These are phyloP conservation scores for Drosophila parvula DNA, from an alignment of 1,140 invertebrate genomes.

Conservation along the genomic window DNA sequence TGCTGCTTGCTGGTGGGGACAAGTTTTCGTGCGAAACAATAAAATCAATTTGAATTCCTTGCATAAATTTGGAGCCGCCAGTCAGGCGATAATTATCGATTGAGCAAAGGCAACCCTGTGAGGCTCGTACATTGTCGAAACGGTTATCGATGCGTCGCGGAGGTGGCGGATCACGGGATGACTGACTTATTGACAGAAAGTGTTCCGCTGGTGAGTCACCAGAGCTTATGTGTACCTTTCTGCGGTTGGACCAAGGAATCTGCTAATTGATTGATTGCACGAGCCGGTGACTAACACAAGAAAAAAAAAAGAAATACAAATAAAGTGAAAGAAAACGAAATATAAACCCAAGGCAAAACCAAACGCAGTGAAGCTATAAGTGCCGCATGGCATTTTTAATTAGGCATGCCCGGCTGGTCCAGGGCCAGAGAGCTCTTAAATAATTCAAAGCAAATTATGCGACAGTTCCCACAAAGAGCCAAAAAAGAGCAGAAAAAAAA, in stretches of 20 bases:
- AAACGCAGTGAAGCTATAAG: constrained; percentile 32
- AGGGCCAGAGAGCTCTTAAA: constrained; percentile 58
- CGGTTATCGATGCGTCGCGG: constrained; percentile 55
- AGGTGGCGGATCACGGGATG: constrained; percentile 49
- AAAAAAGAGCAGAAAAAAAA: constrained; percentile 23
- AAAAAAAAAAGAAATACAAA: constrained; percentile 2
- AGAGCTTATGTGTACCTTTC: constrained; percentile 48
- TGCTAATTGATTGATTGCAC: constrained; percentile 79
- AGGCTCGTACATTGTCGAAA: not conserved
- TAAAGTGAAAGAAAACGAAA: not conserved
- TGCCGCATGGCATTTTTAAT: constrained; percentile 70
- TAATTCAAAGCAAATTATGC: constrained; percentile 82
- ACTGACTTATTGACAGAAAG: constrained; percentile 75
- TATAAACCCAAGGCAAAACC: constrained; percentile 10
- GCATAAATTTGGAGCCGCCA: constrained; percentile 64
- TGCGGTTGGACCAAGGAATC: constrained; percentile 50
- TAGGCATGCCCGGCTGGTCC: constrained; percentile 62
- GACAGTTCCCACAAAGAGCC: constrained; percentile 72
- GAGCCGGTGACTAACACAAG: constrained; percentile 64
- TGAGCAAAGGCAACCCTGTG: constrained; percentile 44
- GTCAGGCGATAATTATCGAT: constrained; percentile 70
- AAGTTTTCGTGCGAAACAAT: constrained; percentile 68
- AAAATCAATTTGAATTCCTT: constrained; percentile 77
- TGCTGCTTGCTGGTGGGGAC: constrained; percentile 26
- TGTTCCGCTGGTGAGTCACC: constrained; percentile 55